A percentile compares a stretch with the other conserved stretches of the same genome.
These are phyloP conservation scores for Prolemur simus DNA, from an alignment of 2,113 vertebrate genomes.

Conservation along the genomic window DNA sequence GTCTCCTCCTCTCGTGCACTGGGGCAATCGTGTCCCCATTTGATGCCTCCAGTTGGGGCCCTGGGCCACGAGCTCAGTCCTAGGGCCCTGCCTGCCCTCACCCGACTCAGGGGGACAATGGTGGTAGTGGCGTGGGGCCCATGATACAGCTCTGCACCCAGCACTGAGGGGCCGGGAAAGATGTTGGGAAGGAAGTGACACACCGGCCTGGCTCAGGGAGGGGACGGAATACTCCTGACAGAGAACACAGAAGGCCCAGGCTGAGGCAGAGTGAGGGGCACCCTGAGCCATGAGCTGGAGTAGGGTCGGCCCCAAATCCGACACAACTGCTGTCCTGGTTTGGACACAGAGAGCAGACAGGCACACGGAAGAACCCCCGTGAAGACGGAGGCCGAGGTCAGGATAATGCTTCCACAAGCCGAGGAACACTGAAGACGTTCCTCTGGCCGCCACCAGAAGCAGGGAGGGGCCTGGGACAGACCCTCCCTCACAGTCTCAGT, in stretches of 20 bases:
- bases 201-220: conserved; percentile 43
- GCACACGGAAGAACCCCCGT: fast-evolving
- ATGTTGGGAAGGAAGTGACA: background rate
- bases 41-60: background rate
- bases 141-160: background rate
- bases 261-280: background rate
- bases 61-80: fast-evolving
- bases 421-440: background rate
- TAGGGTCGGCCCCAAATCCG: background rate
- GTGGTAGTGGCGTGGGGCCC: background rate
- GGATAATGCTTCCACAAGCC: background rate
- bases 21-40: background rate
- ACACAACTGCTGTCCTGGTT: no score
- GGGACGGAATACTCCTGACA: background rate
- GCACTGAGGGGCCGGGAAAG: background rate
- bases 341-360: background rate
- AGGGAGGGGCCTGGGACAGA: background rate
- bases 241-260: background rate
- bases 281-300: no score
- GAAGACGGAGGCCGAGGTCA: background rate
- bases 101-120: background rate
- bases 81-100: background rate
- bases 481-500: background rate
- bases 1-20: background rate
- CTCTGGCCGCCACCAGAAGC: background rate